Evolutionary conservation across 2,113 vertebrate species (phyloP), one percentile per base, ranked within the genome.

Genomic region (Cyprinodon variegatus): DNA sequence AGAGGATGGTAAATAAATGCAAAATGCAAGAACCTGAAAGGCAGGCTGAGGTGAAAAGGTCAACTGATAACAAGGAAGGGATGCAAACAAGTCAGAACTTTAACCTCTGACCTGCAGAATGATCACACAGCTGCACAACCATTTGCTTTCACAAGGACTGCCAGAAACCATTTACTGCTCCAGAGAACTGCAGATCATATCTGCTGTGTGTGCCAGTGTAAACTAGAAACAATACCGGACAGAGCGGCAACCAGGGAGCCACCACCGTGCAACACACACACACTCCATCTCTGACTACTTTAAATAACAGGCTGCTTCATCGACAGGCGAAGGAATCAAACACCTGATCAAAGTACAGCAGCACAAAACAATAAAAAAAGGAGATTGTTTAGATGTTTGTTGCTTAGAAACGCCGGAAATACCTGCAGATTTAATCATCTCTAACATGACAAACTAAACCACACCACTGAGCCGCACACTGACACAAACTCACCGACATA

Each of bases 31-130:
- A 29, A 29, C 29, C 62, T 65, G n/a, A 65, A 10, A 39, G 45
- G 15, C 29, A 36, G 46, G 48, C 65, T 45, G 36, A 48, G 41
- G 29, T 61, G 65, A 75, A 59, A 74, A 65, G 12, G 37, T 38
- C 13, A 15, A 38, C 5, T 1, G 22, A 53, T 53, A 53, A 20
- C 6, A 20, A 15, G 13, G 17, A 5, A 57, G n/a, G 8, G 2
- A 57, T n/a, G 50, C 20, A 57, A 39, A 62, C 61, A 62, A 14
- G 11, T 62, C 13, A 4, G 13, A 38, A 13, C 22, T 61, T 36
- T 38, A 13, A 38, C 37, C 61, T 61, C 61, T 61, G 61, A 61
- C 22, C 61, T 61, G 36, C 22, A 38, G 13, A 36, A 2, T 38
- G 60, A 61, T 61, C 14, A 15, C 36, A 61, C 60, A 13, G 13